Conservation (phyloP, 1,140 invertebrate species). For the Rhagoletis zephyria region DNA sequence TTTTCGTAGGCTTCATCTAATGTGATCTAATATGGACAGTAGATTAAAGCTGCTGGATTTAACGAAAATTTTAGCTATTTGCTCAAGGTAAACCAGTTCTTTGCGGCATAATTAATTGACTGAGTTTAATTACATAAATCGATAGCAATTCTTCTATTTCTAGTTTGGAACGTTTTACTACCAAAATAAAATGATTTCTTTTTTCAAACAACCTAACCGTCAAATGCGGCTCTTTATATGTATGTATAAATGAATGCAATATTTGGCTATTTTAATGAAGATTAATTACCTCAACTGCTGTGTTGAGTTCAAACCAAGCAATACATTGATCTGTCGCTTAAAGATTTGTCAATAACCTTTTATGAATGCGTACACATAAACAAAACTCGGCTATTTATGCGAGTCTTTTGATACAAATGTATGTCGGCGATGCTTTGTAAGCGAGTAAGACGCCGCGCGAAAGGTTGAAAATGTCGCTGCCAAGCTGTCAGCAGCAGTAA, state of each 20-base stretch:
- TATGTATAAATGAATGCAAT: background rate
- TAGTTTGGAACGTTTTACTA: no score
- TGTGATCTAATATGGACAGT: background rate
- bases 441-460: background rate
- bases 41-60: background rate
- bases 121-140: conserved; percentile 6
- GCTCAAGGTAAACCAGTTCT: conserved; percentile 26
- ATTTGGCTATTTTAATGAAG: conserved; percentile 52
- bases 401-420: background rate
- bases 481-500: conserved; percentile 22
- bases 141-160: background rate
- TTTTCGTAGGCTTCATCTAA: no score
- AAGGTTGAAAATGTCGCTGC: background rate
- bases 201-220: background rate
- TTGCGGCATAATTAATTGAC: background rate
- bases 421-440: background rate
- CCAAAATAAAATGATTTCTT: no score
- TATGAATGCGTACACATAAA: background rate
- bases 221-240: background rate
- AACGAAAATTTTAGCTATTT: background rate
- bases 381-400: background rate
- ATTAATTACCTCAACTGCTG: conserved; percentile 13
- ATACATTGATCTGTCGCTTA: conserved; percentile 12
- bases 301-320: conserved; percentile 26
- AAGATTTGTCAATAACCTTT: conserved; percentile 52